phyloP scores from a whole-genome alignment of 2,113 vertebrate genomes.

The Scortum barcoo region DNA sequence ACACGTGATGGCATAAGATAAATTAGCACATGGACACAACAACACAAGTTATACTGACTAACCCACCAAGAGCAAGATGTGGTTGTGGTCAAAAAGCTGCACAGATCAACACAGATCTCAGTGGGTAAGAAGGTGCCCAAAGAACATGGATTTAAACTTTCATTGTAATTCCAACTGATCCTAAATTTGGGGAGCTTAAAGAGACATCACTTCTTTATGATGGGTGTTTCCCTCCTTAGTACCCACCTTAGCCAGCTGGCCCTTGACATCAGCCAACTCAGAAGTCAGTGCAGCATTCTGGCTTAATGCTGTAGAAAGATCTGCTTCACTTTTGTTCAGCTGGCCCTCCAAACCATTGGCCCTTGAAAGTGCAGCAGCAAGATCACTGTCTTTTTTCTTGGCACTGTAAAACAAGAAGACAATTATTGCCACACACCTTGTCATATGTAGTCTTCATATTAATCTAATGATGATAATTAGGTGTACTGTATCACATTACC shows the following conservation, averaged over 20 bases:
- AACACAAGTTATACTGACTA: too few species aligned
- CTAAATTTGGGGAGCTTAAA: neutral
- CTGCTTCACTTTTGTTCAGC: slow-evolving; percentile 90
- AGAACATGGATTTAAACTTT: neutral
- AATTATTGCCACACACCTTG: neutral
- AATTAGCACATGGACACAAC: neutral
- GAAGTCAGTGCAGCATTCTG: slow-evolving; percentile 88
- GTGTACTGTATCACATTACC: slow-evolving; percentile 62
- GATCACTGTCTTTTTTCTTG: slow-evolving; percentile 93
- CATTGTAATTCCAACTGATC: neutral
- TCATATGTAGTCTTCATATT: neutral
- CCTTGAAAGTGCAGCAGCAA: slow-evolving; percentile 87
- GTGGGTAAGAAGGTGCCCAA: neutral
- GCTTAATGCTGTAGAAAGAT: slow-evolving; percentile 88
- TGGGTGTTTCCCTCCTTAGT: too few species aligned
- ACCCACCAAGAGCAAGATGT: neutral
- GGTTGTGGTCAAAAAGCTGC: neutral
- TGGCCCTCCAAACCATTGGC: slow-evolving; percentile 90
- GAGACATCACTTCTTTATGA: too few species aligned
- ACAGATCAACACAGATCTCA: neutral
- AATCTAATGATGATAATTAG: neutral
- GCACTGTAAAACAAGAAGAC: slow-evolving; percentile 79
- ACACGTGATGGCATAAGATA: neutral
- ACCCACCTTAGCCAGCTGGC: slow-evolving; percentile 91
- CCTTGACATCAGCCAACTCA: slow-evolving; percentile 89